Percentiles rank a stretch among this genome's conserved stretches.
Conservation (phyloP, 2,888 invertebrate species). For the Panorpa germanica region DNA sequence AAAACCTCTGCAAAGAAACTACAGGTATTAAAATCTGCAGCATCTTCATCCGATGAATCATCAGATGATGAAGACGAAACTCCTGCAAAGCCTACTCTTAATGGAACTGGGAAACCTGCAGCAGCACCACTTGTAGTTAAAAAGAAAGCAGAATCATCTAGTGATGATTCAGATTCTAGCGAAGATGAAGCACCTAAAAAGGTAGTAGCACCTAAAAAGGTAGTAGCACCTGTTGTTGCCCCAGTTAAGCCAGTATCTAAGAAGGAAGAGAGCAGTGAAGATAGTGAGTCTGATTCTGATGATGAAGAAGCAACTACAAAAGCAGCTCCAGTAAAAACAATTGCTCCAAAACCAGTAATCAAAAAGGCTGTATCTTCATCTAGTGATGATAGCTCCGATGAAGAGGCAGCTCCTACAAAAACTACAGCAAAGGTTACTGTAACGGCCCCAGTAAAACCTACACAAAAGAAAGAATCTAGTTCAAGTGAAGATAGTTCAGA, state of each 20-base stretch:
- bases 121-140: conserved; percentile 8
- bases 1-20: conserved; percentile 24
- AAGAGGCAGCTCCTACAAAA: conserved; percentile 16
- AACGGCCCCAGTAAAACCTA: not conserved
- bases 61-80: conserved; percentile 5
- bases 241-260: conserved; percentile 2
- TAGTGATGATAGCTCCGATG: conserved; percentile 25
- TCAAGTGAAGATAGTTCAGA: conserved; percentile 21
- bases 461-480: conserved; percentile 10
- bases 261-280: conserved; percentile 9
- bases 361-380: conserved; percentile 24
- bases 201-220: too few species aligned
- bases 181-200: conserved; percentile 17
- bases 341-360: conserved; percentile 18
- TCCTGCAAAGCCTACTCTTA: too few species aligned
- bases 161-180: conserved; percentile 18
- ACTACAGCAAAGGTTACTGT: not conserved
- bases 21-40: conserved; percentile 17
- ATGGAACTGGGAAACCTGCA: not conserved
- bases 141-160: conserved; percentile 16
- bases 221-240: too few species aligned
- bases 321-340: conserved; percentile 20
- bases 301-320: conserved; percentile 16
- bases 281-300: conserved; percentile 3
- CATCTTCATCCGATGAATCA: conserved; percentile 8